A percentile compares a stretch with the other conserved stretches of the same genome.
Evolutionary conservation across 1,140 invertebrate species (phyloP).

Genomic region (Solen grandis): DNA sequence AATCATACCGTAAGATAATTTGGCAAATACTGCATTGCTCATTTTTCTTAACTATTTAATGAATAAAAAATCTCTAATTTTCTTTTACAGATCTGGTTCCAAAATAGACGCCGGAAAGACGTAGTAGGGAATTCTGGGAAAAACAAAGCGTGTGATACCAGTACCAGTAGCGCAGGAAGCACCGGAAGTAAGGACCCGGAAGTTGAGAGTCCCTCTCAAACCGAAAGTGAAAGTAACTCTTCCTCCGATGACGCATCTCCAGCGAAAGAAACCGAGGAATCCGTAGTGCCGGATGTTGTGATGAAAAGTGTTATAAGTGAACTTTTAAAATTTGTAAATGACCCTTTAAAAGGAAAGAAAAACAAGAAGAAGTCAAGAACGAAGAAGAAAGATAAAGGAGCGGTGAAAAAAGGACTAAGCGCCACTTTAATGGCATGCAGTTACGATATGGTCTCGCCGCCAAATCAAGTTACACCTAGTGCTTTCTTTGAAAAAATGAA

Average conservation of each 20-base stretch:
- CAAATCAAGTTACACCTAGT: conserved; percentile 75
- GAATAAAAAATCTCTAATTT: too few species aligned
- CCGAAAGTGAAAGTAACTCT: conserved; percentile 47
- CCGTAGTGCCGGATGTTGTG: conserved; percentile 70
- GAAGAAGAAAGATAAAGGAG: conserved; percentile 57
- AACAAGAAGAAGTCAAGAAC: conserved; percentile 65
- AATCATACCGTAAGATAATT: too few species aligned
- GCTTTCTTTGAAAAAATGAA: conserved; percentile 61
- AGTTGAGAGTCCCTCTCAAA: conserved; percentile 10
- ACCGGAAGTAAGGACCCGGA: conserved; percentile 45
- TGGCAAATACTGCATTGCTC: too few species aligned
- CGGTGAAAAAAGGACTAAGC: conserved; percentile 30
- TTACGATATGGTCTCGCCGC: conserved; percentile 76
- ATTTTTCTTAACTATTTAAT: too few species aligned
- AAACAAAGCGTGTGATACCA: conserved; percentile 48
- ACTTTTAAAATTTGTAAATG: conserved; percentile 72
- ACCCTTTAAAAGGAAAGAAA: conserved; percentile 69
- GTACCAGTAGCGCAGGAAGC: conserved; percentile 44
- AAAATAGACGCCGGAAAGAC: conserved; percentile 77
- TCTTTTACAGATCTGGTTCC: conserved; percentile 77
- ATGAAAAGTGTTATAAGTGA: conserved; percentile 75
- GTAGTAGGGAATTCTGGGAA: conserved; percentile 64
- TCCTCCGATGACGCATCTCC: conserved; percentile 39
- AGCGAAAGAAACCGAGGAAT: conserved; percentile 32
- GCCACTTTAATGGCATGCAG: conserved; percentile 54